These are phyloP conservation scores for Montifringilla adamsi DNA, from an alignment of 2,113 vertebrate genomes.

Conservation along the genomic window DNA sequence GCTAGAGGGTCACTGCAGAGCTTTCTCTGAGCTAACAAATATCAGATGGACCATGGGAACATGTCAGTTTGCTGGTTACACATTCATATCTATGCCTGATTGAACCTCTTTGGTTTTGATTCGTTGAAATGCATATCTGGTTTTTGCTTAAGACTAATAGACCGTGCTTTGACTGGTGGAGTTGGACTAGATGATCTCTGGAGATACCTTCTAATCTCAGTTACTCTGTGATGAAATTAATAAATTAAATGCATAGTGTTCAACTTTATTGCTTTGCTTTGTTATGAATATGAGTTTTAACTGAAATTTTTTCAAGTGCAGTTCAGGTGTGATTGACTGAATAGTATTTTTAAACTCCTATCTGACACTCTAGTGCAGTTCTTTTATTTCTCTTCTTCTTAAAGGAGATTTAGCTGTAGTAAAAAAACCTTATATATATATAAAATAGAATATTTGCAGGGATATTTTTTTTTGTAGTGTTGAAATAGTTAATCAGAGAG, in stretches of 20 bases:
- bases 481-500: neutral
- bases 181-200: neutral
- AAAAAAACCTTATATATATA: neutral
- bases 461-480: neutral
- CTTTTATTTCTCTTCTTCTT: neutral
- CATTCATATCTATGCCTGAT: neutral
- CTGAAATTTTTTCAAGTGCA: neutral
- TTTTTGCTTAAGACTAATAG: slow-evolving; percentile 2
- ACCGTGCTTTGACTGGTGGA: neutral
- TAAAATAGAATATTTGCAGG: neutral
- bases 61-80: slow-evolving; percentile 53
- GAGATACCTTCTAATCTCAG: neutral
- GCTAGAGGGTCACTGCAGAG: slow-evolving; percentile 65
- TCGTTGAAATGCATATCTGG: slow-evolving; percentile 39
- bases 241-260: neutral
- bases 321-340: neutral
- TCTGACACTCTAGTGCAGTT: neutral
- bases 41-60: slow-evolving; percentile 45
- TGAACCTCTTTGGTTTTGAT: slow-evolving; percentile 42
- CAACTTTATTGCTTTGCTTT: neutral
- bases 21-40: slow-evolving; percentile 47
- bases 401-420: neutral
- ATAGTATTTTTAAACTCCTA: neutral
- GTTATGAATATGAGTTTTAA: neutral
- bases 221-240: neutral